Conservation (phyloP, 92 coral and sea anemone species). For the Chrysogorgia sp. region DNA sequence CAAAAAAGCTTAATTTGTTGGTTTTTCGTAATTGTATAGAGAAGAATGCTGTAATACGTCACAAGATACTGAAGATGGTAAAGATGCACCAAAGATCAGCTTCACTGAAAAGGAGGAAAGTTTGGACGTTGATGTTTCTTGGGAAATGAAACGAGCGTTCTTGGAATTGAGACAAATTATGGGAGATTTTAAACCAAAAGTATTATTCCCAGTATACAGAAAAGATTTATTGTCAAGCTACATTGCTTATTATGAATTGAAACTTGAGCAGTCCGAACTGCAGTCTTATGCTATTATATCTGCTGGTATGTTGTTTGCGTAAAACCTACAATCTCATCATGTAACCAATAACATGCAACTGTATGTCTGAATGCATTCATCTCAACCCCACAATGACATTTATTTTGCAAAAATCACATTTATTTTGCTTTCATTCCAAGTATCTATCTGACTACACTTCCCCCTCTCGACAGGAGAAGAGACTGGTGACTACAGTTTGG, state of each 20-base stretch:
- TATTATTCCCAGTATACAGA: slow-evolving; percentile 7
- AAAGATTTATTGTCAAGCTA: neutral
- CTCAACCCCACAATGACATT: no score
- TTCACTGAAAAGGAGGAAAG: neutral
- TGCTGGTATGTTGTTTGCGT: neutral
- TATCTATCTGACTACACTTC: neutral
- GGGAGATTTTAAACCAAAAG: neutral
- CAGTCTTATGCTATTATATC: neutral
- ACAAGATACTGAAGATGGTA: no score
- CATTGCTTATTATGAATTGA: slow-evolving; percentile 12
- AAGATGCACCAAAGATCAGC: neutral
- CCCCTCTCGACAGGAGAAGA: slow-evolving; percentile 1
- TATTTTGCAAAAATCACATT: no score
- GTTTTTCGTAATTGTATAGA: no score
- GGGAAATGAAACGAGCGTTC: slow-evolving; percentile 15
- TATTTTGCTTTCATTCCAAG: no score
- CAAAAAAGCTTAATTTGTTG: no score
- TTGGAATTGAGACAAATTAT: neutral
- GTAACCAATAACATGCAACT: no score
- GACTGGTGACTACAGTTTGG: slow-evolving; percentile 15
- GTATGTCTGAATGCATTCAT: no score
- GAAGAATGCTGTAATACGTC: no score
- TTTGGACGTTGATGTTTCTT: neutral
- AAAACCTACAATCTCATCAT: no score
- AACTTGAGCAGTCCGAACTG: neutral